Evolutionary conservation across 2,797 vertebrate species (phyloP).

Genomic region (Chelon labrosus): DNA sequence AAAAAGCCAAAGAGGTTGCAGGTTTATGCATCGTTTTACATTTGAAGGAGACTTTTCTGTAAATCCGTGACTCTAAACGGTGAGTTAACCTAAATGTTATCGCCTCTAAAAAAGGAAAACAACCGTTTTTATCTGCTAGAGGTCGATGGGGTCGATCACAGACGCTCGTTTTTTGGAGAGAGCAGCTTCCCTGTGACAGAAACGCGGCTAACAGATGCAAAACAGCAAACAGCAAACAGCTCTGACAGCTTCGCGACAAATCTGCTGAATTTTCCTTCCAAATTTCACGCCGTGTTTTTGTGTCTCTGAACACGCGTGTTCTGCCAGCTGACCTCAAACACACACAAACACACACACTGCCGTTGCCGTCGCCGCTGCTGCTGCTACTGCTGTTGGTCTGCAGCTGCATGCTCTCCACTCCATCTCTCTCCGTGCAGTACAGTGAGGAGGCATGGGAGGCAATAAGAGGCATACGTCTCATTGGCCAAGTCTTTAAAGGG

Average conservation of each 20-base stretch:
- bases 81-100: too few species aligned
- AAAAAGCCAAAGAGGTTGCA: too few species aligned
- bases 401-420: slow-evolving; percentile 68
- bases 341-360: slow-evolving; percentile 31
- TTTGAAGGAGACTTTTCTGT: too few species aligned
- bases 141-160: too few species aligned
- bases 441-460: slow-evolving; percentile 63
- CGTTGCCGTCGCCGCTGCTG: background rate
- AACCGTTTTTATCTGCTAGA: too few species aligned
- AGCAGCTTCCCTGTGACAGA: background rate
- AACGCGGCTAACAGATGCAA: slow-evolving; percentile 33
- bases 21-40: too few species aligned
- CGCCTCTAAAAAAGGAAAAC: too few species aligned
- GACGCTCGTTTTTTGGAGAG: too few species aligned
- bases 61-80: too few species aligned
- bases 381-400: slow-evolving; percentile 57
- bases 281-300: slow-evolving; percentile 59
- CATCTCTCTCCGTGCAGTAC: slow-evolving; percentile 58
- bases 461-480: slow-evolving; percentile 74
- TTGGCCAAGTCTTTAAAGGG: slow-evolving; percentile 50
- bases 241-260: slow-evolving; percentile 51
- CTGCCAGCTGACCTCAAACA: slow-evolving; percentile 44
- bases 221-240: slow-evolving; percentile 43
- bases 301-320: slow-evolving; percentile 50
- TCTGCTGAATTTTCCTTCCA: slow-evolving; percentile 22